phyloP scores from a whole-genome alignment of 1,140 invertebrate genomes.

The Cheumatopsyche charites region DNA sequence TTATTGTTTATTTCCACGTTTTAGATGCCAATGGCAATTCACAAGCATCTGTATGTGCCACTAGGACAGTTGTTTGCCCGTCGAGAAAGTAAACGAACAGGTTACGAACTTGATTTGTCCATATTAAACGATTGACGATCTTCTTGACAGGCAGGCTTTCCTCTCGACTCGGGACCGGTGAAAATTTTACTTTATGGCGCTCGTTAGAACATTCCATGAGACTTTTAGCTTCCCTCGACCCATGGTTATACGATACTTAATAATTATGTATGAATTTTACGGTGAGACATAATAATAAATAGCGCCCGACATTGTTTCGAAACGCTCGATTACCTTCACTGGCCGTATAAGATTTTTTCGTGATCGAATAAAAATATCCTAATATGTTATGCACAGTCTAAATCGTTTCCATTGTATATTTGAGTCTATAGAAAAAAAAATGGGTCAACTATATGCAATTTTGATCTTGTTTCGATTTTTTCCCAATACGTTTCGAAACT shows the following conservation, averaged over 20 bases:
- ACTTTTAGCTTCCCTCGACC: background rate
- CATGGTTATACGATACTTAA: background rate
- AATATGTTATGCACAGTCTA: too few species aligned
- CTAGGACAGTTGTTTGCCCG: slow-evolving; percentile 20
- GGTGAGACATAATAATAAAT: too few species aligned
- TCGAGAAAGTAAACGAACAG: slow-evolving; percentile 35
- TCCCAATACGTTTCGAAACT: too few species aligned
- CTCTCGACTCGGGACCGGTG: slow-evolving; percentile 12
- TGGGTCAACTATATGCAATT: too few species aligned
- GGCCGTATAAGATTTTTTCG: too few species aligned
- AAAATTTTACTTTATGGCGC: background rate
- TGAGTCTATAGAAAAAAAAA: too few species aligned
- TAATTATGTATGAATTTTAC: background rate
- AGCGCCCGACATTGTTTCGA: too few species aligned
- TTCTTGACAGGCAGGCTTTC: slow-evolving; percentile 28
- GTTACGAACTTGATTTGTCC: slow-evolving; percentile 28
- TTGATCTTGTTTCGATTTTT: too few species aligned
- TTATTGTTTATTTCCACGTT: background rate
- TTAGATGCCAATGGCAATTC: slow-evolving; percentile 28
- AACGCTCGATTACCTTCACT: too few species aligned
- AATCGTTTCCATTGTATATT: too few species aligned
- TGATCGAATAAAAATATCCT: too few species aligned
- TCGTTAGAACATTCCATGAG: background rate
- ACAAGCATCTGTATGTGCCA: background rate
- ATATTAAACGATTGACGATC: slow-evolving; percentile 22